Base-by-base conservation (phyloP, 2,888 invertebrate species). In the Celastrina argiolus region DNA sequence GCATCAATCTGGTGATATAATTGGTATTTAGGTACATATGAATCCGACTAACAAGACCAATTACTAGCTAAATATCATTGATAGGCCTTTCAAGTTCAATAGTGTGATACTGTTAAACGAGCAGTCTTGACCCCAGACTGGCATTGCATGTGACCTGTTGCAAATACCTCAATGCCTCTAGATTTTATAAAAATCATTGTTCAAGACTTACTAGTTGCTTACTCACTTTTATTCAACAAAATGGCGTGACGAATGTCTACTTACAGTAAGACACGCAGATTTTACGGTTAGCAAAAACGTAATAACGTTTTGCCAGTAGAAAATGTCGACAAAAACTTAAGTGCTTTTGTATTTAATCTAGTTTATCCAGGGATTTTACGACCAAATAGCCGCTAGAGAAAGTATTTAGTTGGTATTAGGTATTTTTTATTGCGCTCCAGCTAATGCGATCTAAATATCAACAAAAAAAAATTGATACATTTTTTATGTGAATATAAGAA, bases 121-220 rank as follows among this genome's bases (percentile, higher is more conserved):
- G 5, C 16, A 45, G 45, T 45, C 42, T 42, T 42, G 18, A 45
- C 45, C 45, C 45, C 10, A 45, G 18, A 31, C 18, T 45, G 18
- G 45, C 45, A 45, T 45, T 45, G 42, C 16, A 45, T 18, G 16
- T n/a, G 42, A 10, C 42, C 16, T 16, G n/a, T 45, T 45, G 45
- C 45, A 45, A 45, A 45, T 45, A 16, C 18, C 18, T 65, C 65
- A 22, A 66, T 31, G 65, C 36, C 12, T 34, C 41, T 36, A 39
- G 14, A 56, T 34, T 16, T 56, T 64, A 22, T 64, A 56, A 14
- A 51, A 26, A 22, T 22, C 39, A 0, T 22, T 56, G 26, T 16
- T 10, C 18, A 61, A 31, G 31, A 31, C 4, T 6, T 31, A 28
- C n/a, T n/a, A 28, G 28, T 28, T 3, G 5, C 7, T n/a, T n/a